phyloP scores from a whole-genome alignment of 2,888 invertebrate genomes.

The Cancer borealis region DNA sequence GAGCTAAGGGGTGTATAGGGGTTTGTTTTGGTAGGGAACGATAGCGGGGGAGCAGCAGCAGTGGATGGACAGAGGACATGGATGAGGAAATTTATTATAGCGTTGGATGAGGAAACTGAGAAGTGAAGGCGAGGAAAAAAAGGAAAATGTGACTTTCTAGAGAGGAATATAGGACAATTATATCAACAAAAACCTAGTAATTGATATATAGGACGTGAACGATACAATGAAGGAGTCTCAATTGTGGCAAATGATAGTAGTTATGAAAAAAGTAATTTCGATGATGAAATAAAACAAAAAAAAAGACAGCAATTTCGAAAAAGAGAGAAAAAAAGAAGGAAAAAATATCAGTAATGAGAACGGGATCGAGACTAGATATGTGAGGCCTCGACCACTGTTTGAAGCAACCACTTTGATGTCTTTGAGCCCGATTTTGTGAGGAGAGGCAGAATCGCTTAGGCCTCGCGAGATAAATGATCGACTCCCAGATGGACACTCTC shows the following conservation, averaged over 20 bases:
- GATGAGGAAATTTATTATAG: neutral
- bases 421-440: constrained; percentile 22
- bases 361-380: neutral
- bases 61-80: neutral
- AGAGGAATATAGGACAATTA: neutral
- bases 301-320: constrained; percentile 35
- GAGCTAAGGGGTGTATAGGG: neutral
- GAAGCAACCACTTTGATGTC: constrained; percentile 25
- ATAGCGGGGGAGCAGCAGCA: constrained; percentile 11
- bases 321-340: constrained; percentile 18
- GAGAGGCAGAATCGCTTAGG: constrained; percentile 45
- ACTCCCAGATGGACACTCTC: constrained; percentile 17
- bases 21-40: constrained; percentile 29
- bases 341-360: neutral
- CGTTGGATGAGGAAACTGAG: neutral
- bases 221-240: neutral
- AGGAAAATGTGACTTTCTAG: neutral
- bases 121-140: constrained; percentile 15
- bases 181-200: neutral
- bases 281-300: too few relatives aligned
- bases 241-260: neutral
- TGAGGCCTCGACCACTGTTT: constrained; percentile 36
- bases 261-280: neutral
- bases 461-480: constrained; percentile 47
- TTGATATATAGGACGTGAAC: too few relatives aligned